These are phyloP conservation scores for Podarcis muralis DNA, from an alignment of 2,113 vertebrate species.

Conservation along the genomic window DNA sequence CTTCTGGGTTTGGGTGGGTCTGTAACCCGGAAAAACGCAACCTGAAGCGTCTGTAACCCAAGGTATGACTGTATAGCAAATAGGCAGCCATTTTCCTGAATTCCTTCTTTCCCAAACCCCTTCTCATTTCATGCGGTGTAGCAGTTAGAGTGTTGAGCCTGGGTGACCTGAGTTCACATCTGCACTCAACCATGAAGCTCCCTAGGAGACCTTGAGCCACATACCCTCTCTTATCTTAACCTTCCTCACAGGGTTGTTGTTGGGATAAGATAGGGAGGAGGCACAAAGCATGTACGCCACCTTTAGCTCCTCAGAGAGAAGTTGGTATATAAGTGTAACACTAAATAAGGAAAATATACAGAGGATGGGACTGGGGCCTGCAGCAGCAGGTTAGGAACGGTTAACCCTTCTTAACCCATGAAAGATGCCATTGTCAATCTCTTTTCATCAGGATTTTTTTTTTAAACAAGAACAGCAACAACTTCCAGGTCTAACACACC, in stretches of 20 bases:
- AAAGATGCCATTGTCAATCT: neutral
- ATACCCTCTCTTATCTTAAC: neutral
- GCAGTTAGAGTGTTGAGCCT: neutral
- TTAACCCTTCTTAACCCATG: neutral
- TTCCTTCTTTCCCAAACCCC: too few relatives aligned
- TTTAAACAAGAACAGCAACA: neutral
- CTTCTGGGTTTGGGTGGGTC: too few relatives aligned
- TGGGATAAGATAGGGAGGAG: neutral
- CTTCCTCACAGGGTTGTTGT: neutral
- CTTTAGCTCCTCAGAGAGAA: neutral
- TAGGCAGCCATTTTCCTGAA: too few relatives aligned
- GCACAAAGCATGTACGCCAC: neutral
- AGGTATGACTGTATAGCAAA: too few relatives aligned
- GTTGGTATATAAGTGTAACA: neutral
- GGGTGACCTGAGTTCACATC: neutral
- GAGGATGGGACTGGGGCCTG: too few relatives aligned
- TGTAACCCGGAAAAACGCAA: too few relatives aligned
- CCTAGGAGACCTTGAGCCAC: neutral
- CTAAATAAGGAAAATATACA: neutral
- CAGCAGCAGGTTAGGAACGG: neutral
- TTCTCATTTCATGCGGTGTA: too few relatives aligned
- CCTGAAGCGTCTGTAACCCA: too few relatives aligned
- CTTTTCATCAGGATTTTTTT: neutral
- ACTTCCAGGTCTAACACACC: neutral
- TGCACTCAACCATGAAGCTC: neutral